Evolutionary conservation across 2,113 vertebrate species (phyloP).

Genomic region (Melanotaenia duboulayi): DNA sequence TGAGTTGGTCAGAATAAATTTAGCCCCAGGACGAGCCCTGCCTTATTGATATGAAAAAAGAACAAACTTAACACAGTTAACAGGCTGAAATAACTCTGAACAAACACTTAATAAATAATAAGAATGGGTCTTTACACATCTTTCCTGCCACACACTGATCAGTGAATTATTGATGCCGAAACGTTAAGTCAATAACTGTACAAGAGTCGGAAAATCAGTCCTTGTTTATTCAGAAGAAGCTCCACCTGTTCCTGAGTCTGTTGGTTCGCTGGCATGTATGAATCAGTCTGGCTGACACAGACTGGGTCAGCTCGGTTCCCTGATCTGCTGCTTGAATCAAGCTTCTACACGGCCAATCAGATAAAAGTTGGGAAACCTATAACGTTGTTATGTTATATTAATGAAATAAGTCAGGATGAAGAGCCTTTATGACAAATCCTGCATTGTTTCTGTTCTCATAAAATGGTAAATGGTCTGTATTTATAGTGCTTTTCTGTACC

Average conservation of each 20-base stretch:
- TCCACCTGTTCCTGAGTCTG: conserved; percentile 27
- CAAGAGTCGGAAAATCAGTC: conserved; percentile 10
- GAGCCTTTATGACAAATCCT: no score
- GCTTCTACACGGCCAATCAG: no score
- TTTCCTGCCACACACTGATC: conserved; percentile 19
- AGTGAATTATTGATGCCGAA: conserved; percentile 52
- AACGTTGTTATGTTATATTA: no score
- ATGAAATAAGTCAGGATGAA: no score
- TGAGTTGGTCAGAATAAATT: no score
- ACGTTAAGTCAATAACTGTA: not conserved
- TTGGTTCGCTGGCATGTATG: conserved; percentile 1
- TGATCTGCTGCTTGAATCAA: no score
- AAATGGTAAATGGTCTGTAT: no score
- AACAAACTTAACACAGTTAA: conserved; percentile 3
- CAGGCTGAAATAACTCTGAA: conserved; percentile 18
- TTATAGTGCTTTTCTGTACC: no score
- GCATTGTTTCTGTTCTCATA: no score
- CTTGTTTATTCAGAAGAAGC: conserved; percentile 22
- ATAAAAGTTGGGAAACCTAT: no score
- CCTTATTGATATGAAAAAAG: not conserved
- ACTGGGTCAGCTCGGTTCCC: no score
- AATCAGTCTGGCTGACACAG: not conserved
- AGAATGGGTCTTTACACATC: conserved; percentile 14
- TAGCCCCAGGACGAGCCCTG: no score
- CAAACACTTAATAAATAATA: conserved; percentile 56